A percentile compares a stretch with the other conserved stretches of the same genome.
These are phyloP conservation scores for Microctonus hyperodae DNA, from an alignment of 2,888 invertebrate species.

Conservation along the genomic window DNA sequence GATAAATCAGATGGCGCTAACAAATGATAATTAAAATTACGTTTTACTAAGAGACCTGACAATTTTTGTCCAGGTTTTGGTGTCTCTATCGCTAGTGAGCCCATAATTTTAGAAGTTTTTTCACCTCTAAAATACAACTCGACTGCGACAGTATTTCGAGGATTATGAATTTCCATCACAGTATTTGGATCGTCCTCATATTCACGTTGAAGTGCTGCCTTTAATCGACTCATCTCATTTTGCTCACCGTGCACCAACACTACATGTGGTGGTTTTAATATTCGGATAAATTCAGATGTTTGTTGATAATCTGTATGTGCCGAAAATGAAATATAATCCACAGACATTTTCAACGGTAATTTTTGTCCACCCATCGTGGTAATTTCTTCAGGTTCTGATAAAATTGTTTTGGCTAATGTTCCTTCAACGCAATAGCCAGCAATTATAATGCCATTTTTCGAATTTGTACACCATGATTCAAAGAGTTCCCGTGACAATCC, in stretches of 20 bases:
- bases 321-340: conserved; percentile 99
- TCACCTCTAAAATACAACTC: conserved; percentile 95
- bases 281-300: conserved; percentile 95
- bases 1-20: conserved; percentile 89
- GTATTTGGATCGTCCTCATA: conserved; percentile 86
- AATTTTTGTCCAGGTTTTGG: conserved; percentile 81
- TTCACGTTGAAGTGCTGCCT: conserved; percentile 92
- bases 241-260: conserved; percentile 98
- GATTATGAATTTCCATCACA: conserved; percentile 92
- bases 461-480: conserved; percentile 98
- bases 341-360: conserved; percentile 94
- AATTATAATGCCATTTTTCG: conserved; percentile 97
- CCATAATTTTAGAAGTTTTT: conserved; percentile 98
- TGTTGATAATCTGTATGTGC: conserved; percentile 99
- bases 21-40: conserved; percentile 98
- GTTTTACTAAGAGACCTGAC: conserved; percentile 93
- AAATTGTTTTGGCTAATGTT: conserved; percentile 88
- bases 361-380: conserved; percentile 95
- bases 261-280: conserved; percentile 94
- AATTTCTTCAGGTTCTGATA: conserved; percentile 98
- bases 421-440: conserved; percentile 96
- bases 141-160: conserved; percentile 93
- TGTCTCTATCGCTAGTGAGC: conserved; percentile 83
- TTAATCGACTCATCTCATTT: conserved; percentile 97
- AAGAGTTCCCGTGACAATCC: conserved; percentile 96